These are phyloP conservation scores for Harpalus rufipes DNA, from an alignment of 2,888 invertebrate species.

Conservation along the genomic window DNA sequence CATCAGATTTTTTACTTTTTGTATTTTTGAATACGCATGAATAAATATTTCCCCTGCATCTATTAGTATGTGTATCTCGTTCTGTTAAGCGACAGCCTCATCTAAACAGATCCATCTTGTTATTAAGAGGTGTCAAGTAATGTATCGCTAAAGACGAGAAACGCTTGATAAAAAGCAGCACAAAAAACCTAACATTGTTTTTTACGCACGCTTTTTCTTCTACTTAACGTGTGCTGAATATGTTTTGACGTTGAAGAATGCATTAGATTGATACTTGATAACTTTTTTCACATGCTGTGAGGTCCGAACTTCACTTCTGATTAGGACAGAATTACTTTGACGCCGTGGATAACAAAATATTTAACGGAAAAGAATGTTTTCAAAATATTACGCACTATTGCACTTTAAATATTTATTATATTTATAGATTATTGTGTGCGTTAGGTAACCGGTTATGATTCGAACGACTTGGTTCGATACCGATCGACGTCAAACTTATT, in stretches of 20 bases:
- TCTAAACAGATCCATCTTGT: constrained; percentile 61
- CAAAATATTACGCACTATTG: neutral
- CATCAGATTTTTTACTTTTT: no score
- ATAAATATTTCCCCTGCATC: neutral
- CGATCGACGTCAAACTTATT: no score
- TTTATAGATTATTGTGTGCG: no score
- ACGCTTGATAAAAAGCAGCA: constrained; percentile 44
- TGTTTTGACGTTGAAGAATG: constrained; percentile 61
- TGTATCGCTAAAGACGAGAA: constrained; percentile 57
- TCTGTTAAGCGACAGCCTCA: constrained; percentile 42
- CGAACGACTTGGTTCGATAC: no score
- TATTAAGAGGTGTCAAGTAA: constrained; percentile 63
- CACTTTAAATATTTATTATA: no score
- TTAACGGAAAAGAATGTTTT: constrained; percentile 13
- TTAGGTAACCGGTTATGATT: no score
- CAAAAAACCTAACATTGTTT: constrained; percentile 45
- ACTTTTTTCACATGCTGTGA: constrained; percentile 37
- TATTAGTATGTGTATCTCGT: constrained; percentile 54
- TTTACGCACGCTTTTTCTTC: constrained; percentile 19
- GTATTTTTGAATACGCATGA: no score
- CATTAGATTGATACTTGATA: constrained; percentile 56
- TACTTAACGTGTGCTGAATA: constrained; percentile 45
- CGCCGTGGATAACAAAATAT: constrained; percentile 1
- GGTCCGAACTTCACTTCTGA: constrained; percentile 21
- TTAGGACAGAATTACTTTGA: neutral